Evolutionary conservation across 1,140 invertebrate genomes (phyloP), one percentile per base, ranked within the genome.

Genomic region (Lucilia cuprina): DNA sequence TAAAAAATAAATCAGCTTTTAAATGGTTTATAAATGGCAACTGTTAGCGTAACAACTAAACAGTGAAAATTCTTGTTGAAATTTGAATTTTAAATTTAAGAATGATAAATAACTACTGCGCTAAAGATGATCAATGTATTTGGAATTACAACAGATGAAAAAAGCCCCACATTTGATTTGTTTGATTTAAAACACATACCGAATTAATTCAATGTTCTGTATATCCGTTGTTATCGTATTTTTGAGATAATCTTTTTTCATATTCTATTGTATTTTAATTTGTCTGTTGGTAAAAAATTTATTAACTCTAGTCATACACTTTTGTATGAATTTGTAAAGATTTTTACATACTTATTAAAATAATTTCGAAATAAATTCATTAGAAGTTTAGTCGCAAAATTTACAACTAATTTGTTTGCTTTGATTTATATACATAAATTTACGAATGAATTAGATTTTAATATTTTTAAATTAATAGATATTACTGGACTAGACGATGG

Each of bases 161-260:
- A 55, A 70, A 70, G 65, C 65, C 21, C 65, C 65, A 70, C 65
- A 70, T 70, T 70, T 70, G 65, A 70, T 70, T 70, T 60, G 55
- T 60, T 10, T 70, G 21, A 3, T 30, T 21, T 55, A 70, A 21
- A 60, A 17, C 55, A 21, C 65, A 70, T 70, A 70, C 19, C 65
- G 65, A 70, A 25, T 70, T 70, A 21, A 70, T 70, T 70, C 65
- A 70, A 70, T 70, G n/a, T 70, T 70, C 65, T 70, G 65, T 70
- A 70, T 70, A 70, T 70, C 65, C 65, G 65, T 70, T 70, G 5
- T 21, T 21, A 25, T 21, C 10, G 9, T 41, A 41, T 8, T 41
- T 41, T 41, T 8, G 10, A 41, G 41, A 41, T 41, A 41, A 41
- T 41, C 50, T n/a, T 55, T 55, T 55, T 30, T 30, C 50, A 55